Percentiles rank a stretch among this genome's conserved stretches.
Evolutionary conservation across 2,113 vertebrate genomes (phyloP).

Genomic region (Beaufortia kweichowensis): DNA sequence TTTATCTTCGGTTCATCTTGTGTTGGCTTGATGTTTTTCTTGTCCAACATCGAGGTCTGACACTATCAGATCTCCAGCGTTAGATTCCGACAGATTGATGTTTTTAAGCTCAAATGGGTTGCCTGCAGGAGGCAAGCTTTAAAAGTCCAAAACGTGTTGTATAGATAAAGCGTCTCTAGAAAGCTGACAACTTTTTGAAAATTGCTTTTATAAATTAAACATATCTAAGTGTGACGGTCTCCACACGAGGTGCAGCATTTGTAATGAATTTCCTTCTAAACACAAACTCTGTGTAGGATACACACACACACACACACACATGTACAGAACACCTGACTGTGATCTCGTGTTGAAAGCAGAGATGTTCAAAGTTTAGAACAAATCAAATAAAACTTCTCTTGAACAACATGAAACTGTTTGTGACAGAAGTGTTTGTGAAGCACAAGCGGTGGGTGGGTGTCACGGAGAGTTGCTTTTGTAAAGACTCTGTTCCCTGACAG

Average conservation of each 20-base stretch:
- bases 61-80: not conserved
- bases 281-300: not conserved
- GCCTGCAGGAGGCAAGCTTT: constrained; percentile 2
- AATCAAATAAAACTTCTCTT: not conserved
- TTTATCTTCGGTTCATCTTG: constrained; percentile 19
- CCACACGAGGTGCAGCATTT: not conserved
- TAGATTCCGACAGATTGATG: constrained; percentile 11
- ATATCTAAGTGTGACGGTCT: constrained; percentile 9
- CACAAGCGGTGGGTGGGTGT: not conserved
- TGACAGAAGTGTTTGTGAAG: not conserved
- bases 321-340: not conserved
- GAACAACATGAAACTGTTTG: constrained; percentile 1
- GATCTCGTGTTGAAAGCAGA: not conserved
- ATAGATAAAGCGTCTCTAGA: constrained; percentile 31
- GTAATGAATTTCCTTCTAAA: constrained; percentile 17
- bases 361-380: not conserved
- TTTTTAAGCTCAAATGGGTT: not conserved
- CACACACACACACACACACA: not conserved
- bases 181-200: not conserved
- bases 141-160: constrained; percentile 18
- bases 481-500: not conserved
- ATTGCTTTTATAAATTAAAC: constrained; percentile 21
- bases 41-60: constrained; percentile 19
- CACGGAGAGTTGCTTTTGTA: constrained; percentile 7
- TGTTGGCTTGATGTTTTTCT: constrained; percentile 29